These are phyloP conservation scores for Eurytoma adleriae DNA, from an alignment of 2,888 invertebrate species.

Conservation along the genomic window DNA sequence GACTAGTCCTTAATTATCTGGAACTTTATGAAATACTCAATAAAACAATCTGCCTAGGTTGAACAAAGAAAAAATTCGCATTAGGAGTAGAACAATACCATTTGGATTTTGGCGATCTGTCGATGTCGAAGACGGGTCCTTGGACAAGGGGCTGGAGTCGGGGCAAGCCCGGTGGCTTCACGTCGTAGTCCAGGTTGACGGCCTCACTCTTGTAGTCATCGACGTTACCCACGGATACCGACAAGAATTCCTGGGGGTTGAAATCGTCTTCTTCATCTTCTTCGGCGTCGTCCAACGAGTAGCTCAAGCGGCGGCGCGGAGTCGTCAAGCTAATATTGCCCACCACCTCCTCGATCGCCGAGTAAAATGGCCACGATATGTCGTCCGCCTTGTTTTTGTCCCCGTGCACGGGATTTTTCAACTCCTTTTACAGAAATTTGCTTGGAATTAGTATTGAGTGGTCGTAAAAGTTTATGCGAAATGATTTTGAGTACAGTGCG, in stretches of 20 bases:
- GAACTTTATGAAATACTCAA: too few species aligned
- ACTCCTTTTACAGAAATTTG: conserved; percentile 60
- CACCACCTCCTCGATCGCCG: conserved; percentile 68
- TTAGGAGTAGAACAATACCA: background rate
- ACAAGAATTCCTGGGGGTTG: conserved; percentile 69
- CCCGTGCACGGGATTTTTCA: conserved; percentile 70
- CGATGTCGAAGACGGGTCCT: conserved; percentile 23
- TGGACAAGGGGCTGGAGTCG: conserved; percentile 14
- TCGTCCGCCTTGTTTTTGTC: conserved; percentile 71
- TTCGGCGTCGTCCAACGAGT: conserved; percentile 55
- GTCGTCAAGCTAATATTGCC: conserved; percentile 52
- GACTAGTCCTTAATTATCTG: too few species aligned
- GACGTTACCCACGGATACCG: conserved; percentile 62
- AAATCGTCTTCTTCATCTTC: conserved; percentile 61
- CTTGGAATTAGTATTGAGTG: background rate
- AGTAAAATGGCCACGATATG: conserved; percentile 71
- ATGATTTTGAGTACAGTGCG: too few species aligned
- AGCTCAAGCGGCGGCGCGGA: background rate
- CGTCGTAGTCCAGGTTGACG: conserved; percentile 8
- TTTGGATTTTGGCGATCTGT: conserved; percentile 30
- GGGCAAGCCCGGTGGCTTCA: conserved; percentile 1
- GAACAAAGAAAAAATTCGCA: too few species aligned
- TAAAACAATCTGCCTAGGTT: background rate
- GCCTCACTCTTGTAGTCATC: conserved; percentile 29
- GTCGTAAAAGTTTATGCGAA: too few species aligned